These are phyloP conservation scores for Scrobipalpa costella DNA, from an alignment of 2,888 invertebrate species.

Conservation along the genomic window DNA sequence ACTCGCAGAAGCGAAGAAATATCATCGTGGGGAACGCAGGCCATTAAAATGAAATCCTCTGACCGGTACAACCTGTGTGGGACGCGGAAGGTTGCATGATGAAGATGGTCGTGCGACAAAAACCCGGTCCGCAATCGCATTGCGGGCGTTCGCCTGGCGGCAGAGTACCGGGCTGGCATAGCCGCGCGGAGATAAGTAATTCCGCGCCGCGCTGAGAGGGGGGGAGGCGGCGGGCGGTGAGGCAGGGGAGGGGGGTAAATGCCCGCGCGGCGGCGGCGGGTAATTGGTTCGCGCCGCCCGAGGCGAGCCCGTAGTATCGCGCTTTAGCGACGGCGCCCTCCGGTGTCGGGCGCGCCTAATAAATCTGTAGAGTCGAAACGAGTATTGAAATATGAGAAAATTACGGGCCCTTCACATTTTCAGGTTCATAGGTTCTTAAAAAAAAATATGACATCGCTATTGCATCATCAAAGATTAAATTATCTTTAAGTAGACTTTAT, in stretches of 20 bases:
- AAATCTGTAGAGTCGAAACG: slow-evolving; percentile 52
- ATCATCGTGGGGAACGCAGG: slow-evolving; percentile 16
- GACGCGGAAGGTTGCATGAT: slow-evolving; percentile 28
- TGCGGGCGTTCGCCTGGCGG: slow-evolving; percentile 74
- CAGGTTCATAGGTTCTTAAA: no score
- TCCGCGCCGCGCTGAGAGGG: slow-evolving; percentile 51
- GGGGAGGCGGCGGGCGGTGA: slow-evolving; percentile 38
- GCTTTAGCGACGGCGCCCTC: slow-evolving; percentile 81
- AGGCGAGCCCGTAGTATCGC: slow-evolving; percentile 80
- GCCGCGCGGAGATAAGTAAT: slow-evolving; percentile 67
- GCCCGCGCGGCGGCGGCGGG: slow-evolving; percentile 75
- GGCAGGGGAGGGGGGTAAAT: slow-evolving; percentile 64
- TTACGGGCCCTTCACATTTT: no score
- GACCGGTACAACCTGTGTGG: slow-evolving; percentile 25
- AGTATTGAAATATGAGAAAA: slow-evolving; percentile 36
- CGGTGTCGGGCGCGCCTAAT: slow-evolving; percentile 70
- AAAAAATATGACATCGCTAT: no score
- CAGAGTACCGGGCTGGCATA: slow-evolving; percentile 64
- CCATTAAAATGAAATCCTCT: slow-evolving; percentile 23
- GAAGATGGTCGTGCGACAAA: slow-evolving; percentile 40
- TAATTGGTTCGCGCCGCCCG: slow-evolving; percentile 82
- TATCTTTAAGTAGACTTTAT: no score
- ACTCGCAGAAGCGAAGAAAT: slow-evolving; percentile 15
- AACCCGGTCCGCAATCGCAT: slow-evolving; percentile 66
- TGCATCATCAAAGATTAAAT: neutral